Evolutionary conservation across 2,888 invertebrate genomes (phyloP), one percentile per base, ranked within the genome.

Genomic region (Eilema sororculum): DNA sequence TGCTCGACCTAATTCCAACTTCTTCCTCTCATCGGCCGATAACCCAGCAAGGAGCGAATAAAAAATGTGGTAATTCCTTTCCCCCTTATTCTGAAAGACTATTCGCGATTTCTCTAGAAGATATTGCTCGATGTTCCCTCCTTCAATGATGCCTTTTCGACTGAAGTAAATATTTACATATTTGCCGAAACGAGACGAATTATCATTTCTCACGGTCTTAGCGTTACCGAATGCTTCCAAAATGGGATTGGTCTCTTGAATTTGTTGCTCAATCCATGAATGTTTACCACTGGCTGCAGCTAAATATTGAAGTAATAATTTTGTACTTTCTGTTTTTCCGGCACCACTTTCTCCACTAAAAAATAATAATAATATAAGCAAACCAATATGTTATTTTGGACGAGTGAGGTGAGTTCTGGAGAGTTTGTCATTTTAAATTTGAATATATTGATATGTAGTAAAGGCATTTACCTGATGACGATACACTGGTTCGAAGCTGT

Each of bases 191-290:
- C 99, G 96, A 24, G 99, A 99, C 0, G 99, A 99, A 91, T 99
- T 99, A 90, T 99, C 99, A 88, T 99, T 99, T 68, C 98, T 96
- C 16, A 99, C 97, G 0, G 99, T 99, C 95, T 99, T 99, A 0
- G 99, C 99, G 93, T 99, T 99, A 69, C 99, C 99, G 88, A 99
- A 99, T 0, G 99, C 99, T 96, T 99, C 99, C 87, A 99, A 95
- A 80, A 99, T 98, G 0, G 99, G 99, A 96, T 99, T 99, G 0
- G 99, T 98, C 93, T 99, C 99, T 78, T 99, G 96, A 73, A 99
- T 99, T 91, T 99, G 99, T 87, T 99, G 99, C 90, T 99, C 99
- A 73, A 99, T 98, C 99, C 99, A 99, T 0, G 98, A 98, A 91
- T 99, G 99, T 87, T 99, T 98, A 0, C 99, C 99, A 87, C 98